Evolutionary conservation across 2,797 vertebrate genomes (phyloP).

Genomic region (Bovichtus diacanthus): DNA sequence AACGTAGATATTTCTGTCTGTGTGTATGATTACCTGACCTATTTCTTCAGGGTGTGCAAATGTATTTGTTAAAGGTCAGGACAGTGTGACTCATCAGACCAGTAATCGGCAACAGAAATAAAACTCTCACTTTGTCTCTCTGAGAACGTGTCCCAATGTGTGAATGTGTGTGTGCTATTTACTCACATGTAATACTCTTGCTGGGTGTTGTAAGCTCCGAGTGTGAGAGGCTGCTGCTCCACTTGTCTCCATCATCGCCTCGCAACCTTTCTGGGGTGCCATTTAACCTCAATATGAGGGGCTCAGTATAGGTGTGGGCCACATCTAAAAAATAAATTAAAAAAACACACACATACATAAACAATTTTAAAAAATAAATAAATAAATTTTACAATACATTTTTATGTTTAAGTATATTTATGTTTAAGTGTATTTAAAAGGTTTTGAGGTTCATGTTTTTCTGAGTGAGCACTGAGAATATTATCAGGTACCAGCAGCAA

Average conservation of each 20-base stretch:
- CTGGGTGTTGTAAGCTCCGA: conserved; percentile 58
- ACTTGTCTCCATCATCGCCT: conserved; percentile 59
- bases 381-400: too few species aligned
- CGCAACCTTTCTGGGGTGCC: conserved; percentile 66
- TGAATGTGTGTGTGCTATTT: conserved; percentile 42
- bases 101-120: conserved; percentile 78
- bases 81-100: conserved; percentile 75
- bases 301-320: conserved; percentile 76
- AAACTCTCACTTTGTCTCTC: conserved; percentile 49
- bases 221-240: conserved; percentile 72
- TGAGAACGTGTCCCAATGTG: conserved; percentile 12
- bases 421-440: conserved; percentile 2
- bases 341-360: conserved; percentile 23
- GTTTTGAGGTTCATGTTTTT: conserved; percentile 10
- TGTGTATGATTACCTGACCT: conserved; percentile 68
- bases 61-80: conserved; percentile 74
- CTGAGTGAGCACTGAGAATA: conserved; percentile 13
- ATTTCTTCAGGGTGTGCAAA: conserved; percentile 71
- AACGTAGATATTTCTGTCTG: conserved; percentile 61
- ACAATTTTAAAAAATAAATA: conserved; percentile 23
- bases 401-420: conserved; percentile 13
- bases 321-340: conserved; percentile 77
- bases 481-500: conserved; percentile 47
- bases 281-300: conserved; percentile 80
- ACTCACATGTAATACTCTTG: conserved; percentile 80